Conservation (phyloP, 2,888 invertebrate genomes). For the Proisotoma minuta region DNA sequence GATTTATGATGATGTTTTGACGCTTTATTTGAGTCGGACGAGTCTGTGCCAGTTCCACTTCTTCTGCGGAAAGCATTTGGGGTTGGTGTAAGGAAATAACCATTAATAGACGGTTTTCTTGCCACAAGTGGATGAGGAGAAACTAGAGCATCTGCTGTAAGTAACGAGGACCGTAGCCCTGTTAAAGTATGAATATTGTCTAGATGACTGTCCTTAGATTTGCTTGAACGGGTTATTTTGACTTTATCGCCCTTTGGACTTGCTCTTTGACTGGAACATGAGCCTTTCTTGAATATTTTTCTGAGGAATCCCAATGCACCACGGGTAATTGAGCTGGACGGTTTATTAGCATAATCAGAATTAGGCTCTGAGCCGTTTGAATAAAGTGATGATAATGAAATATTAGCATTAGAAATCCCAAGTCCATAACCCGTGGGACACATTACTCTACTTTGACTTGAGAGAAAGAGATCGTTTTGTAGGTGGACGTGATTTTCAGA, state of each 20-base stretch:
- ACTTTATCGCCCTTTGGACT: slow-evolving; percentile 28
- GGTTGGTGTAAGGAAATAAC: slow-evolving; percentile 45
- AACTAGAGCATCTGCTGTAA: slow-evolving; percentile 23
- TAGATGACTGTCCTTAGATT: slow-evolving; percentile 20
- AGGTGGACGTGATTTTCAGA: neutral
- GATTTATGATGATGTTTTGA: slow-evolving; percentile 20
- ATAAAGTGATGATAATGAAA: slow-evolving; percentile 2
- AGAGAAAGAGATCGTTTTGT: neutral
- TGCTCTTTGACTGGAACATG: slow-evolving; percentile 34
- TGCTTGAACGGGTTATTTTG: slow-evolving; percentile 17
- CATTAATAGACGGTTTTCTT: slow-evolving; percentile 35
- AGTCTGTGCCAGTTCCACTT: slow-evolving; percentile 22
- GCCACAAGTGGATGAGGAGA: slow-evolving; percentile 26
- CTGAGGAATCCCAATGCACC: slow-evolving; percentile 45
- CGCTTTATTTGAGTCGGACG: slow-evolving; percentile 26
- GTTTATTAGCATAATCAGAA: slow-evolving; percentile 9
- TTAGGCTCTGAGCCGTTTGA: slow-evolving; percentile 11
- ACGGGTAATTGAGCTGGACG: slow-evolving; percentile 36
- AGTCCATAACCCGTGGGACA: neutral
- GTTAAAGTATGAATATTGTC: slow-evolving; percentile 22
- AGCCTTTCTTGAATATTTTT: slow-evolving; percentile 45
- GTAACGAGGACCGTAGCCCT: slow-evolving; percentile 22
- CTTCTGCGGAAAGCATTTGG: slow-evolving; percentile 46
- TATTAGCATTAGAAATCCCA: slow-evolving; percentile 13
- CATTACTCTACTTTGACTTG: slow-evolving; percentile 2